Percentiles rank a stretch among this genome's conserved stretches.
phyloP scores from a whole-genome alignment of 1,140 invertebrate species.

The Tetranychus cinnabarinus region DNA sequence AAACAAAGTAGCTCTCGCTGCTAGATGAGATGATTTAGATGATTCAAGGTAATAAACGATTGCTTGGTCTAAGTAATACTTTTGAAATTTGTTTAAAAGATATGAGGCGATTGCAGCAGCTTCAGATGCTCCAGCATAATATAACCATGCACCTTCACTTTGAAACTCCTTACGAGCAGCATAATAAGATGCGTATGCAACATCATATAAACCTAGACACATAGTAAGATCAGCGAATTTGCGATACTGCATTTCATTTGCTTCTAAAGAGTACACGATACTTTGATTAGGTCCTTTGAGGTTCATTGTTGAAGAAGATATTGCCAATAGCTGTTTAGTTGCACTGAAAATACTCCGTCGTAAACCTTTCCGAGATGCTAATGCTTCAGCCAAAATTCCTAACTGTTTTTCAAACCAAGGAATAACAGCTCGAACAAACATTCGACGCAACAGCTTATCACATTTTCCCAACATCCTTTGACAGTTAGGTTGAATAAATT shows the following conservation, averaged over 20 bases:
- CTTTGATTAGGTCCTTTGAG: background rate
- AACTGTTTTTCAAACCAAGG: constrained; percentile 10
- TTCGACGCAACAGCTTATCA: background rate
- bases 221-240: constrained; percentile 84
- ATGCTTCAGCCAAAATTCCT: constrained; percentile 4
- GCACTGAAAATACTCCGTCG: constrained; percentile 9
- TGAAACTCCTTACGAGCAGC: constrained; percentile 86
- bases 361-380: constrained; percentile 7
- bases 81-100: constrained; percentile 9
- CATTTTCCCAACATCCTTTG: background rate
- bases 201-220: constrained; percentile 76
- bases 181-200: constrained; percentile 81
- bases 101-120: constrained; percentile 10
- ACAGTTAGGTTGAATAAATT: background rate
- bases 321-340: constrained; percentile 6
- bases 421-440: constrained; percentile 5
- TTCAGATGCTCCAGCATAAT: constrained; percentile 67
- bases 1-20: constrained; percentile 62
- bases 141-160: constrained; percentile 84
- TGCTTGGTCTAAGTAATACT: constrained; percentile 7
- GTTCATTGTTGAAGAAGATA: constrained; percentile 4
- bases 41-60: constrained; percentile 11
- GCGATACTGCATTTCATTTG: constrained; percentile 72
- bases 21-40: constrained; percentile 57
- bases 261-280: constrained; percentile 45